phyloP scores from a whole-genome alignment of 1,140 invertebrate genomes.

The Danaus plexippus region DNA sequence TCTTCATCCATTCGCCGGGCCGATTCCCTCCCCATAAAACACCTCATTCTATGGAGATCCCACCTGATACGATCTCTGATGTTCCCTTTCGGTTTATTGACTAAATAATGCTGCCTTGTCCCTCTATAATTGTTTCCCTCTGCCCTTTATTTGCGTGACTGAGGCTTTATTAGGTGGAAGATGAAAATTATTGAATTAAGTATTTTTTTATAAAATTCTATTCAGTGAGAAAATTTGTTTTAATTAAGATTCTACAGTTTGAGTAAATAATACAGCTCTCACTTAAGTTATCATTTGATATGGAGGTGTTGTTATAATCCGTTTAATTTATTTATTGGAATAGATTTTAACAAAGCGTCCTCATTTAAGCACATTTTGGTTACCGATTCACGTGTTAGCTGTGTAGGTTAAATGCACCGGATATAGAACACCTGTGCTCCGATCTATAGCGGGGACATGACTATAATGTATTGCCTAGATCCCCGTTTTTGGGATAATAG shows the following conservation, averaged over 20 bases:
- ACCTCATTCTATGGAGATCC: constrained; percentile 37
- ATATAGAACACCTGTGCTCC: constrained; percentile 40
- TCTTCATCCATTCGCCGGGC: constrained; percentile 18
- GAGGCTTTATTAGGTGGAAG: constrained; percentile 30
- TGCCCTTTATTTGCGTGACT: constrained; percentile 34
- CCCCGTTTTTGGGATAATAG: constrained; percentile 32
- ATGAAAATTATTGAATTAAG: constrained; percentile 17
- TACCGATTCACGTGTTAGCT: constrained; percentile 37
- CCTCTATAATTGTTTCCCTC: constrained; percentile 41
- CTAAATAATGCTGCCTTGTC: constrained; percentile 39
- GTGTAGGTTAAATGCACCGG: constrained; percentile 32
- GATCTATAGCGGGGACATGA: constrained; percentile 44
- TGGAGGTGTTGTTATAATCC: too few species aligned
- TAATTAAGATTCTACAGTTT: constrained; percentile 1
- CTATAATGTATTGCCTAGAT: constrained; percentile 35
- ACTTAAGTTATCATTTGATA: not conserved
- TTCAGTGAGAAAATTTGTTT: not conserved
- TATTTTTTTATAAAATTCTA: constrained; percentile 13
- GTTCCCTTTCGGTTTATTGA: constrained; percentile 34
- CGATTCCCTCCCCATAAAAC: constrained; percentile 40
- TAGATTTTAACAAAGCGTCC: constrained; percentile 7
- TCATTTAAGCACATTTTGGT: constrained; percentile 34
- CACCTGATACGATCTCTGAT: constrained; percentile 35
- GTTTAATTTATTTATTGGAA: not conserved
- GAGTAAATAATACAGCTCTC: not conserved